A percentile compares a stretch with the other conserved stretches of the same genome.
Conservation (phyloP, 1,140 invertebrate species). For the Geopemphigus sp. region DNA sequence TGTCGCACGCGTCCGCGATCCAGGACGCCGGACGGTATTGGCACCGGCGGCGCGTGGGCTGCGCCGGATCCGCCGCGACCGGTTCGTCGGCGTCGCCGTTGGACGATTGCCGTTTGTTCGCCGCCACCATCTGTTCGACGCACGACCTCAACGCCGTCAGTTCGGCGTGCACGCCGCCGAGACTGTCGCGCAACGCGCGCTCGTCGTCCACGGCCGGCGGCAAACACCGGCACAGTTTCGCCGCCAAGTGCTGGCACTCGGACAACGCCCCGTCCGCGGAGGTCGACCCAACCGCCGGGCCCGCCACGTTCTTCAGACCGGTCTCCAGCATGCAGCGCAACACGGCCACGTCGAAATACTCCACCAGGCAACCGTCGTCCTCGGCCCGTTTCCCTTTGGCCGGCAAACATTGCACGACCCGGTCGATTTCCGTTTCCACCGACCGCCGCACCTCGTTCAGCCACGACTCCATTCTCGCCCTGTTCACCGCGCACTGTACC, state of each 20-base stretch:
- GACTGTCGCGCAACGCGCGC: constrained; percentile 51
- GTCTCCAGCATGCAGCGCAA: constrained; percentile 75
- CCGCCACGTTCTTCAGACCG: constrained; percentile 57
- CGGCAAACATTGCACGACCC: constrained; percentile 1
- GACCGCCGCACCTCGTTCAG: constrained; percentile 8
- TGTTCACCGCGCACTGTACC: constrained; percentile 29
- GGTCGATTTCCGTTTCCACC: not conserved
- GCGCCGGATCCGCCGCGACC: not conserved
- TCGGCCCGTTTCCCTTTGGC: not conserved
- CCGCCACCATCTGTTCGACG: constrained; percentile 50
- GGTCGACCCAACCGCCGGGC: constrained; percentile 10
- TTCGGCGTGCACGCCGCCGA: constrained; percentile 51
- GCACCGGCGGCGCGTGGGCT: constrained; percentile 21
- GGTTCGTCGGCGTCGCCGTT: constrained; percentile 49
- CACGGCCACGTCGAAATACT: constrained; percentile 72
- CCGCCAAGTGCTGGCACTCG: constrained; percentile 64
- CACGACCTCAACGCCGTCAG: constrained; percentile 50
- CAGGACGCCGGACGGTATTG: constrained; percentile 51
- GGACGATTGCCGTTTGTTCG: too few species aligned
- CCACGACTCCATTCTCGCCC: constrained; percentile 21
- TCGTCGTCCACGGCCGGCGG: constrained; percentile 46
- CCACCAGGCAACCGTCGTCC: constrained; percentile 53
- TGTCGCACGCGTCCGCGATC: constrained; percentile 51
- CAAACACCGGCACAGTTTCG: constrained; percentile 61
- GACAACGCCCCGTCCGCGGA: constrained; percentile 56